Conservation (phyloP, 53 echinoderm and acorn worm genomes). For the Hippasteria phrygiana region DNA sequence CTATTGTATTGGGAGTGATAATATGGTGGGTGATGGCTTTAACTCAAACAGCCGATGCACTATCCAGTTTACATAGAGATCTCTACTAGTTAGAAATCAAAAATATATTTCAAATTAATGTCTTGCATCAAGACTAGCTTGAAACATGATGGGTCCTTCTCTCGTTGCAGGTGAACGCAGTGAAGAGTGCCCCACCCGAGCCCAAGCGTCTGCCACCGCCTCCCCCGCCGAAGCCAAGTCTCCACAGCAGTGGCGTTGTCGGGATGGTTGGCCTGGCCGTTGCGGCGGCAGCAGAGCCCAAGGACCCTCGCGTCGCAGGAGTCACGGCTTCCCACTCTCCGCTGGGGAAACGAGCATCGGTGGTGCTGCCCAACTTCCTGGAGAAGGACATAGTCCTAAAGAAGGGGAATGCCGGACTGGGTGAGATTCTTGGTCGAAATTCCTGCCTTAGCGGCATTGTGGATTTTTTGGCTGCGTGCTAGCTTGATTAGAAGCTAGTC, state of each 20-base stretch:
- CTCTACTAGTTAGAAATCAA: too few species aligned
- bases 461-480: neutral
- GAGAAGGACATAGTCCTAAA: constrained; percentile 86
- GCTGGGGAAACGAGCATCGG: constrained; percentile 52
- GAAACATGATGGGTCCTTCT: too few species aligned
- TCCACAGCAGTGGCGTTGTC: neutral
- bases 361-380: constrained; percentile 74
- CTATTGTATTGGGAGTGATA: too few species aligned
- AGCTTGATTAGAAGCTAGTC: too few species aligned
- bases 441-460: neutral
- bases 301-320: constrained; percentile 25
- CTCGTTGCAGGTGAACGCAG: constrained; percentile 43
- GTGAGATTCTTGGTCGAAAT: constrained; percentile 51
- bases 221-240: constrained; percentile 70
- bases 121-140: too few species aligned
- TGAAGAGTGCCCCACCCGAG: constrained; percentile 67
- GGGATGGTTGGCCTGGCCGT: neutral
- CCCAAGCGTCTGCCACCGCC: constrained; percentile 76
- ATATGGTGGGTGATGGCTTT: too few species aligned
- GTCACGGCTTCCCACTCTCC: constrained; percentile 40
- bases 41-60: too few species aligned
- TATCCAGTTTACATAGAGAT: too few species aligned
- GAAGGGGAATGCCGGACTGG: constrained; percentile 86
- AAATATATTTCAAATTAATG: too few species aligned
- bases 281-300: neutral